These are phyloP conservation scores for Cardinalis cardinalis DNA, from an alignment of 2,113 vertebrate species.

Conservation along the genomic window DNA sequence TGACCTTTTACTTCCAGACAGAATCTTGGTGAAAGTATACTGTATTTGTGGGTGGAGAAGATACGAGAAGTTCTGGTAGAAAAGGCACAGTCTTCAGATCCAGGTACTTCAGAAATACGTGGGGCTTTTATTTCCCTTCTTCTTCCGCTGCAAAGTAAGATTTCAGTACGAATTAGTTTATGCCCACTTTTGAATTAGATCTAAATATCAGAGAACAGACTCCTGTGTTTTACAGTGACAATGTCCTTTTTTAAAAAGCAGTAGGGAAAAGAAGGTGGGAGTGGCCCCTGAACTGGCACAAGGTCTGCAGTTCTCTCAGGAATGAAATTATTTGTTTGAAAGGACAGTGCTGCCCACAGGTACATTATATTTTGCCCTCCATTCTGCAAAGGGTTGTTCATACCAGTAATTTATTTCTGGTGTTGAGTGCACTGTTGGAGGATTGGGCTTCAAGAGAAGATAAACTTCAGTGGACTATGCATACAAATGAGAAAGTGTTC, in stretches of 20 bases:
- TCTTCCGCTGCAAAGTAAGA: background rate
- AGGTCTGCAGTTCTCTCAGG: background rate
- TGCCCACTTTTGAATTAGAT: background rate
- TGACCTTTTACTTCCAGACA: constrained; percentile 76
- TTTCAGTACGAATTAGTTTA: background rate
- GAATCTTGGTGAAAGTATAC: constrained; percentile 90
- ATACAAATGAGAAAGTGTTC: background rate
- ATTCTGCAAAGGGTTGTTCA: background rate
- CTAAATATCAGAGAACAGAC: background rate
- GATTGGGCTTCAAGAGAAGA: background rate
- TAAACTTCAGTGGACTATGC: background rate
- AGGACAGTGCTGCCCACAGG: background rate
- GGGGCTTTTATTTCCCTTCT: background rate
- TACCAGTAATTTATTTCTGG: background rate
- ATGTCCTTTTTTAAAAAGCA: background rate
- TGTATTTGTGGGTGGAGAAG: constrained; percentile 95
- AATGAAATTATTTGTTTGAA: background rate
- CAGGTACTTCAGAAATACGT: constrained; percentile 76
- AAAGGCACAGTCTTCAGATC: constrained; percentile 77
- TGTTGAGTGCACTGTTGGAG: background rate
- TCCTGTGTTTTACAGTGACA: background rate
- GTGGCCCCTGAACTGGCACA: background rate
- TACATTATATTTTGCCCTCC: background rate
- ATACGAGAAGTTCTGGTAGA: constrained; percentile 87
- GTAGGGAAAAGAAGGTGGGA: background rate